phyloP scores from a whole-genome alignment of 2,888 invertebrate genomes.

The Isotomurus palustris region DNA sequence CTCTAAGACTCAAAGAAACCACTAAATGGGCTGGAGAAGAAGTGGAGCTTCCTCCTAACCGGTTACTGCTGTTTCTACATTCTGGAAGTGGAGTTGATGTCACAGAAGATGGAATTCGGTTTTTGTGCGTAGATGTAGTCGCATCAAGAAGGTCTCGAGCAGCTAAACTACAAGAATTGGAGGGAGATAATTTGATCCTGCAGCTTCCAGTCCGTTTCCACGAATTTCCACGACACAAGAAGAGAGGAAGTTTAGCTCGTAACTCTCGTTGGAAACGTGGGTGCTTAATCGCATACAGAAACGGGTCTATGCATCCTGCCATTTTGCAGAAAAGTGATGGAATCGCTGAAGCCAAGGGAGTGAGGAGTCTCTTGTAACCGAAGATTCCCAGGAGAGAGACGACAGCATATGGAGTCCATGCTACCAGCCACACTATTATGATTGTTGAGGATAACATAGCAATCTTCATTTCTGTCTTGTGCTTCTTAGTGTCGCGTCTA shows the following conservation, averaged over 20 bases:
- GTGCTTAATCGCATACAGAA: constrained; percentile 73
- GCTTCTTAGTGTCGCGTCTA: constrained; percentile 60
- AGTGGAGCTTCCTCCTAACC: too few species aligned
- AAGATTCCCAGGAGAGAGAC: constrained; percentile 70
- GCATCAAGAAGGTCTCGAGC: too few species aligned
- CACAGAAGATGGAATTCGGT: too few species aligned
- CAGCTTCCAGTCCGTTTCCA: too few species aligned
- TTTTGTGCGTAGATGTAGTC: too few species aligned
- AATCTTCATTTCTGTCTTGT: constrained; percentile 63
- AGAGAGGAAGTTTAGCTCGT: constrained; percentile 50
- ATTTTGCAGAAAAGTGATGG: constrained; percentile 76
- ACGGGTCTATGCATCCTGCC: constrained; percentile 75
- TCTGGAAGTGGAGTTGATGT: too few species aligned
- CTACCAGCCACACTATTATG: constrained; percentile 68
- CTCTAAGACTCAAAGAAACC: too few species aligned
- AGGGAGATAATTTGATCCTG: too few species aligned
- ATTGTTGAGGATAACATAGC: constrained; percentile 65
- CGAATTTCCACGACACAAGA: too few species aligned
- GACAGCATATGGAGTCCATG: constrained; percentile 78
- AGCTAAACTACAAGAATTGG: too few species aligned
- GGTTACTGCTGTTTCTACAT: too few species aligned
- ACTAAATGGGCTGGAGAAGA: too few species aligned
- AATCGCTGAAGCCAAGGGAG: constrained; percentile 67
- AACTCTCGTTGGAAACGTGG: constrained; percentile 67
- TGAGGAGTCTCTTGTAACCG: constrained; percentile 60